These are phyloP conservation scores for Nannoperca obscura DNA, from an alignment of 2,797 vertebrate genomes.

Conservation along the genomic window DNA sequence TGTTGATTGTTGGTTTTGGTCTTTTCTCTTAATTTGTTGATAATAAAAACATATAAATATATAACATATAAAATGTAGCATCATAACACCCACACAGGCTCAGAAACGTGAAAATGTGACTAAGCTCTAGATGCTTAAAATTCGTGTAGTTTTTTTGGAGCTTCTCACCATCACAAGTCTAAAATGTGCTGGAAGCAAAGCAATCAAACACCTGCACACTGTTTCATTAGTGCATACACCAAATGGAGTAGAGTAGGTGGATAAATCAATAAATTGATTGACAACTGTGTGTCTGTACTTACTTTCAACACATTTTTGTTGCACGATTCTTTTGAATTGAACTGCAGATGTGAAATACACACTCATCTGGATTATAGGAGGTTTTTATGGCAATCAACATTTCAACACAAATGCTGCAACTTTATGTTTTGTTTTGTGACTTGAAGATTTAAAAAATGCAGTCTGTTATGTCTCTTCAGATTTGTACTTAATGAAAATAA, in stretches of 20 bases:
- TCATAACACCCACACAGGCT: not conserved
- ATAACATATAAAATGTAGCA: not conserved
- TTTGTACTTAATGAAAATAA: not conserved
- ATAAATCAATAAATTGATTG: not conserved
- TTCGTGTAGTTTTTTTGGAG: not conserved
- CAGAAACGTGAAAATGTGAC: not conserved
- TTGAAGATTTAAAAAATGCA: not conserved
- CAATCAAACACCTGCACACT: not conserved
- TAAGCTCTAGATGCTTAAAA: too few species aligned
- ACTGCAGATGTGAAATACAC: not conserved
- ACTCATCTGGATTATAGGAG: not conserved
- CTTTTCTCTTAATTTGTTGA: not conserved
- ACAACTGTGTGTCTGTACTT: not conserved
- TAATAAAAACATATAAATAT: too few species aligned
- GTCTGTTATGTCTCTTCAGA: not conserved
- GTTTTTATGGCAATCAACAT: not conserved
- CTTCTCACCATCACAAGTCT: not conserved
- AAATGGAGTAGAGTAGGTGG: not conserved
- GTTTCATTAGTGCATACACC: not conserved
- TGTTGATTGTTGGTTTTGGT: too few species aligned
- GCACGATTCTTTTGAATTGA: too few species aligned
- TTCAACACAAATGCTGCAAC: not conserved
- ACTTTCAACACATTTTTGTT: conserved; percentile 2
- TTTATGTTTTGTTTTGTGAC: not conserved
- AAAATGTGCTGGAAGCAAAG: not conserved